These are phyloP conservation scores for Gnathonemus longibarbis DNA, from an alignment of 2,113 vertebrate genomes.

Conservation along the genomic window DNA sequence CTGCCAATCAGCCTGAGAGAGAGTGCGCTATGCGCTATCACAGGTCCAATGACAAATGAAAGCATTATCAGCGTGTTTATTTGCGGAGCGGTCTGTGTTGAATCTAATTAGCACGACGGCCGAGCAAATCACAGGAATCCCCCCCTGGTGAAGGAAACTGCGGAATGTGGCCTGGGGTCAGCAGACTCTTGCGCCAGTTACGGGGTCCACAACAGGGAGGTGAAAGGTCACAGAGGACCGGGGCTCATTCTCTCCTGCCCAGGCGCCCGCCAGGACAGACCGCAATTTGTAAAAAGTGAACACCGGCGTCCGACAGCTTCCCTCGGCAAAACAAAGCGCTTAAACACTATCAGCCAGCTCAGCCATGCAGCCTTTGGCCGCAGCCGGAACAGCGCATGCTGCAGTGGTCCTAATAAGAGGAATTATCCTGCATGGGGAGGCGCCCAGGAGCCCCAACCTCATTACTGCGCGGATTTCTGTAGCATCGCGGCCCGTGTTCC, in stretches of 20 bases:
- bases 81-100: constrained; percentile 57
- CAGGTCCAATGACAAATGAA: constrained; percentile 37
- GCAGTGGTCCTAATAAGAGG: constrained; percentile 49
- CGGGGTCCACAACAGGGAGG: constrained; percentile 54
- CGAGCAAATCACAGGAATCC: constrained; percentile 48
- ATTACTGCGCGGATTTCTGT: constrained; percentile 62
- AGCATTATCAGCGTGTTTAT: constrained; percentile 56
- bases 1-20: constrained; percentile 20
- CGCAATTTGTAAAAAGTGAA: constrained; percentile 71
- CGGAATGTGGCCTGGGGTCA: constrained; percentile 67
- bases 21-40: constrained; percentile 33
- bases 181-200: constrained; percentile 54
- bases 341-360: constrained; percentile 63
- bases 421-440: constrained; percentile 37
- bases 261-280: constrained; percentile 72
- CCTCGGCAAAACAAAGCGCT: constrained; percentile 67
- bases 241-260: constrained; percentile 62
- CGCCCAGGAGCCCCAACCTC: constrained; percentile 50
- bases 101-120: constrained; percentile 64
- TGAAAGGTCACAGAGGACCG: constrained; percentile 65
- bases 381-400: constrained; percentile 34
- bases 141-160: constrained; percentile 57
- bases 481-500: constrained; percentile 50
- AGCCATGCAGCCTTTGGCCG: constrained; percentile 32
- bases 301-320: constrained; percentile 63